Base-by-base conservation (phyloP, 2,888 invertebrate species). In the Boloria euphrosyne region DNA sequence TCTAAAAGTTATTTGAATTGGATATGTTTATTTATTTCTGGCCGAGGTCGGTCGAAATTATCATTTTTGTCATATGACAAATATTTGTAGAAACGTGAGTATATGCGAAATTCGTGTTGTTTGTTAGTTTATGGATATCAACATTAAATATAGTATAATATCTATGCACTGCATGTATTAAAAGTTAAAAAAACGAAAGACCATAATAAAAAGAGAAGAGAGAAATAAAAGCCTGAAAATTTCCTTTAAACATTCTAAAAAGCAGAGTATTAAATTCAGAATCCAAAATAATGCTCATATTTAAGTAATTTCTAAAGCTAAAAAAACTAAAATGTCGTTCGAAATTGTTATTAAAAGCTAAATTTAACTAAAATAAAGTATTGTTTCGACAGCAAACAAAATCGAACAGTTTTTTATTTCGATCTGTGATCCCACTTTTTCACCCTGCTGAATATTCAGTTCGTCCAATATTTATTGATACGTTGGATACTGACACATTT, bases 391-490 rank as follows among this genome's bases (percentile, higher is more conserved):
- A 38, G 64, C 46, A 44, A 14, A 51, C 46, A 58, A 58, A 58
- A 59, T 44, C 51, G n/a, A 43, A 18, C 22, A 17, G 18, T 64
- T 27, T 52, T 43, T 50, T 44, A 50, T 63, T 52, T 46, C 31
- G 47, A 59, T 59, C 49, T 52, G 51, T 52, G 64, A 65, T 53
- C 64, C 64, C 58, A 51, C 58, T 65, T 49, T 65, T 52, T 57
- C 58, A 58, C 49, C 31, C 53, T 52, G 58, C 38, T 66, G 66
- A 66, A 66, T 66, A 66, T 66, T 66, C 62, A 66, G 46, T 57
- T 38, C 22, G 53, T 43, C 49, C 62, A 59, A 62, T 66, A 62
- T 66, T 62, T 62, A 66, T 66, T 62, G 62, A 59, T 51, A 51
- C 51, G 57, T 66, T 58, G 38, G 46, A 58, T 46, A 66, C 52